Evolutionary conservation across 2,113 vertebrate species (phyloP), one percentile per base, ranked within the genome.

Genomic region (Lampris incognitus): DNA sequence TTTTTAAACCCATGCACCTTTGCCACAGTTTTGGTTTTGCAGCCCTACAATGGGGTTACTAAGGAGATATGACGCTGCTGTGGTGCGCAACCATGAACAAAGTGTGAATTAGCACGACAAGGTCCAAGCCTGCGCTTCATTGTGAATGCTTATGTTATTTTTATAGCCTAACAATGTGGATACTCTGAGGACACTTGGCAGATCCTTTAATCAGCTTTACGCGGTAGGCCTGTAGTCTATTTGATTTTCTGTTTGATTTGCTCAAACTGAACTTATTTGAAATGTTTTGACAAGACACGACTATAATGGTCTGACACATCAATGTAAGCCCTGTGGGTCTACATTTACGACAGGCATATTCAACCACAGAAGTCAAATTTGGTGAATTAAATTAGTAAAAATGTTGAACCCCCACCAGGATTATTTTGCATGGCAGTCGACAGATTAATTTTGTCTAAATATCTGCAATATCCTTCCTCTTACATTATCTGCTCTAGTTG

Each of bases 61-160:
- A 89, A 67, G 84, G 88, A 78, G 88, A 92, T 58, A n/a, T 58
- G 87, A 86, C 83, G 85, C 84, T 65, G 73, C 59, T 46, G 72
- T 50, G 66, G 58, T 59, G 65, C 69, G 69, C 77, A 66, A 36
- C 66, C 56, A 55, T 68, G 67, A 56, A 70, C 69, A 38, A 63
- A 73, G 57, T 38, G 69, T 77, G 76, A 49, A 64, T 74, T 77
- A 36, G 11, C 73, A 1, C 1, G 55, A 71, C 38, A 54, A 13
- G 49, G 37, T 41, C 52, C 58, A 75, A 54, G 24, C 24, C 24
- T 24, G 24, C 24, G 24, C 24, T 0, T 24, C 24, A 24, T 24
- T 24, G 24, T 24, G 24, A 24, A 24, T 24, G 24, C 24, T 24
- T 24, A 41, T 48, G 11, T 44, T 64, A 39, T 40, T 38, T 7